Percentiles rank a stretch among this genome's conserved stretches.
phyloP scores from a whole-genome alignment of 2,888 invertebrate species.

The Helleia helle region DNA sequence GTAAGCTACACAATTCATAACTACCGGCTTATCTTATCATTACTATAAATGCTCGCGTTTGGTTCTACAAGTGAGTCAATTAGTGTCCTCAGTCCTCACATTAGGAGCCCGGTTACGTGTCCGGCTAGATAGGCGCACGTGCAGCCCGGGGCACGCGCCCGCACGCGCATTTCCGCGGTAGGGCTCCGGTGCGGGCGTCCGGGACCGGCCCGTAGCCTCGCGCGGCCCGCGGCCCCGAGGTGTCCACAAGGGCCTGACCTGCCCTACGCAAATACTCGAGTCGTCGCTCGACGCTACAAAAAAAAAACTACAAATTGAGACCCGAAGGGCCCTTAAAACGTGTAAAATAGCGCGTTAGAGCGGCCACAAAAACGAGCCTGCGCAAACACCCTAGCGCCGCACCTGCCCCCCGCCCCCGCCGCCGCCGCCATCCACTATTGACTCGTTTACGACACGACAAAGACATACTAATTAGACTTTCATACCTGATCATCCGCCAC shows the following conservation, averaged over 20 bases:
- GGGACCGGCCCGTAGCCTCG: conserved; percentile 27
- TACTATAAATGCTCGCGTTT: neutral
- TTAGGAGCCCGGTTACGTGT: too few relatives aligned
- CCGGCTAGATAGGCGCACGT: conserved; percentile 11
- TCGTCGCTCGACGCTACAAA: conserved; percentile 53
- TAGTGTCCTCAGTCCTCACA: too few relatives aligned
- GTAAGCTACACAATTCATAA: neutral
- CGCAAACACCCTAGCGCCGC: conserved; percentile 27
- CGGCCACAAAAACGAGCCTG: conserved; percentile 14
- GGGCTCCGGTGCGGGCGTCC: too few relatives aligned
- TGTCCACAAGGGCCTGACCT: too few relatives aligned
- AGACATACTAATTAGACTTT: too few relatives aligned
- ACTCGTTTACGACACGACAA: too few relatives aligned
- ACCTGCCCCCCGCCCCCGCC: conserved; percentile 22
- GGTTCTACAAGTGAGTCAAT: too few relatives aligned
- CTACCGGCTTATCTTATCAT: neutral
- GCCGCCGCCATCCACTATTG: neutral
- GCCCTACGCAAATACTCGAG: conserved; percentile 64
- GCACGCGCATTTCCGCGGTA: too few relatives aligned
- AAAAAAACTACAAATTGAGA: conserved; percentile 53
- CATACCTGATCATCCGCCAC: too few relatives aligned
- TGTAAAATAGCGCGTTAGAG: conserved; percentile 50
- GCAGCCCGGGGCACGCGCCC: conserved; percentile 9
- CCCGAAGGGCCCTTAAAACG: conserved; percentile 44
- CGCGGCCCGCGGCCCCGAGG: conserved; percentile 26